phyloP scores from a whole-genome alignment of 2,113 vertebrate genomes.

The Thamnophis sirtalis region DNA sequence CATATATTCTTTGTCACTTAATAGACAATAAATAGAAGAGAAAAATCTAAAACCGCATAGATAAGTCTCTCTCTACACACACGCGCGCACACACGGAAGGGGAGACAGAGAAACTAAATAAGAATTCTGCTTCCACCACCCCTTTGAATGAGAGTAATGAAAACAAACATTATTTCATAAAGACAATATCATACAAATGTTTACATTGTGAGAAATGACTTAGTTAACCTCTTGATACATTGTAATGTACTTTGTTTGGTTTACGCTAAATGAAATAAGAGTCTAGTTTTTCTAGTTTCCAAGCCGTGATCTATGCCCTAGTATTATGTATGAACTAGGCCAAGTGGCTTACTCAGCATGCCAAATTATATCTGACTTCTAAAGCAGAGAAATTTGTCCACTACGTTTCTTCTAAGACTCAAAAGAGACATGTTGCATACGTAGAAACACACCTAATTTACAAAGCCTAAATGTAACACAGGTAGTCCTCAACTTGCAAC shows the following conservation, averaged over 20 bases:
- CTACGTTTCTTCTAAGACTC: not conserved
- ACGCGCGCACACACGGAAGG: too few relatives aligned
- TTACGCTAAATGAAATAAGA: not conserved
- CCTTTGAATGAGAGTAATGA: not conserved
- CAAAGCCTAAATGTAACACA: not conserved
- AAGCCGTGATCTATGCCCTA: not conserved
- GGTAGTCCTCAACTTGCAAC: too few relatives aligned
- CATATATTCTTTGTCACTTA: not conserved
- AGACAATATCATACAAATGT: not conserved
- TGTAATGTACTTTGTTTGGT: not conserved
- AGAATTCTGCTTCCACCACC: not conserved
- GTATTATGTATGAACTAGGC: not conserved
- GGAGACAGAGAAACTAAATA: not conserved
- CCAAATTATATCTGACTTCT: not conserved
- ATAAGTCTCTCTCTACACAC: not conserved
- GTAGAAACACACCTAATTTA: not conserved
- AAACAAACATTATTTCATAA: not conserved
- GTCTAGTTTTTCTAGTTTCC: not conserved
- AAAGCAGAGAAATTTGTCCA: not conserved
- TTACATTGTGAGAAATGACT: not conserved
- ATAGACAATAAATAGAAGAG: not conserved
- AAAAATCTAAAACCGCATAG: not conserved
- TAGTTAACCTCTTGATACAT: not conserved
- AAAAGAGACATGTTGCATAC: not conserved
- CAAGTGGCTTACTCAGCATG: not conserved